Evolutionary conservation across 2,113 vertebrate genomes (phyloP).

Genomic region (Cyprinodon brontotheroides): DNA sequence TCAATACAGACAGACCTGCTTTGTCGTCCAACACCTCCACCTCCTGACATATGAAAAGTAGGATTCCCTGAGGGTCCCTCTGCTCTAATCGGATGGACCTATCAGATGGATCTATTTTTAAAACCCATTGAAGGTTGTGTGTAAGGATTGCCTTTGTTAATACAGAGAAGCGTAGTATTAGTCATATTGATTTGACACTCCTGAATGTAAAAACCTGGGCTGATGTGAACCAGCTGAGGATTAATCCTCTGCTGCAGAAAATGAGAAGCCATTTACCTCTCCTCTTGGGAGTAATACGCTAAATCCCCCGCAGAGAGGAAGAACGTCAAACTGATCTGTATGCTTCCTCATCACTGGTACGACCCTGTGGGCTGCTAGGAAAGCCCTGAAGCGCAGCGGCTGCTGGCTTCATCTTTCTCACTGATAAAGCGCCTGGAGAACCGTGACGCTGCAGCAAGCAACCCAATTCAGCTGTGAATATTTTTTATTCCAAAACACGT

Average conservation of each 20-base stretch:
- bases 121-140: too few relatives aligned
- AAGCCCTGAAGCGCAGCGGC: constrained; percentile 11
- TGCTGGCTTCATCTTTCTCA: constrained; percentile 9
- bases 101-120: too few relatives aligned
- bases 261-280: constrained; percentile 52
- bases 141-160: too few relatives aligned
- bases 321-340: constrained; percentile 36
- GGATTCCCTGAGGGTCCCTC: background rate
- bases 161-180: too few relatives aligned
- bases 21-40: background rate
- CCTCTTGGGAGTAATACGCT: constrained; percentile 27
- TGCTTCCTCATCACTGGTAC: constrained; percentile 14
- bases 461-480: background rate
- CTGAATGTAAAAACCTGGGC: too few relatives aligned
- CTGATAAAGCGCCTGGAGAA: background rate
- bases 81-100: too few relatives aligned
- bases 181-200: too few relatives aligned
- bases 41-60: constrained; percentile 1
- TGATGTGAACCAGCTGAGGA: constrained; percentile 43
- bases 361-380: constrained; percentile 17
- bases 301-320: constrained; percentile 53
- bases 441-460: constrained; percentile 1
- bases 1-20: constrained; percentile 6
- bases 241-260: constrained; percentile 43
- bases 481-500: background rate